Evolutionary conservation across 2,888 invertebrate genomes (phyloP).

Genomic region (Chirona hameri): DNA sequence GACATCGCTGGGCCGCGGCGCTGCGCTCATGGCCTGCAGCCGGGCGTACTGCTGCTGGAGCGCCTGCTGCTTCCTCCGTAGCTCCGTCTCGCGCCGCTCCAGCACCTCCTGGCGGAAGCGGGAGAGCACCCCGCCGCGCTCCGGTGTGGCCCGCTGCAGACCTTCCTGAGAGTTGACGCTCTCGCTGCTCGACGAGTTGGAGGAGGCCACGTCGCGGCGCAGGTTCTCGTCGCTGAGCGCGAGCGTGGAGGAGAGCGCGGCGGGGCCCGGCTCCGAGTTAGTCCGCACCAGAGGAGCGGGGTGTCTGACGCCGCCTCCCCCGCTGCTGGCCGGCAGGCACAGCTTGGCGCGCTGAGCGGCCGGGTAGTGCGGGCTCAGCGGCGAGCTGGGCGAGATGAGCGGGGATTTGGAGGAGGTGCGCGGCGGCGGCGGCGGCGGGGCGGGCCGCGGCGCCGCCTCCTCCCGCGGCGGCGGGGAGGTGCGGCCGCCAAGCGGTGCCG

Average conservation of each 20-base stretch:
- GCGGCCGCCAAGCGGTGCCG: conserved; percentile 34
- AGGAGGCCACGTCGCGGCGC: conserved; percentile 34
- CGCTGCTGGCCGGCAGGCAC: conserved; percentile 38
- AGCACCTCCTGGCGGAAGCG: conserved; percentile 50
- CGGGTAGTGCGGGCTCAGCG: conserved; percentile 54
- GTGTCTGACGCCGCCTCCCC: conserved; percentile 41
- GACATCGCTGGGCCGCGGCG: neutral
- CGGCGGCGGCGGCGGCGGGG: conserved; percentile 90
- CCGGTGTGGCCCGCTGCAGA: conserved; percentile 53
- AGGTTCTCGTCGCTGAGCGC: conserved; percentile 43
- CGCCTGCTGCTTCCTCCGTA: conserved; percentile 79
- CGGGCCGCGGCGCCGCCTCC: conserved; percentile 67
- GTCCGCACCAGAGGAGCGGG: conserved; percentile 44
- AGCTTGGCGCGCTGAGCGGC: conserved; percentile 36
- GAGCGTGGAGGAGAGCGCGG: conserved; percentile 40
- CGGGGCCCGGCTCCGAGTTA: conserved; percentile 40
- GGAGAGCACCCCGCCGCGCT: neutral
- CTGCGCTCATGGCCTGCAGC: conserved; percentile 71
- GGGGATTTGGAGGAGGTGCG: conserved; percentile 84
- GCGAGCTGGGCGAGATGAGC: conserved; percentile 73
- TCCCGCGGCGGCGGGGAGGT: conserved; percentile 63
- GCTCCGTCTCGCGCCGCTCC: conserved; percentile 82
- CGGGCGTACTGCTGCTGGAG: conserved; percentile 88
- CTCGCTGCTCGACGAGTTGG: conserved; percentile 64
- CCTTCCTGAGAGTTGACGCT: conserved; percentile 72